A percentile compares a stretch with the other conserved stretches of the same genome.
These are phyloP conservation scores for Entomobrya proxima DNA, from an alignment of 2,888 invertebrate species.

Conservation along the genomic window DNA sequence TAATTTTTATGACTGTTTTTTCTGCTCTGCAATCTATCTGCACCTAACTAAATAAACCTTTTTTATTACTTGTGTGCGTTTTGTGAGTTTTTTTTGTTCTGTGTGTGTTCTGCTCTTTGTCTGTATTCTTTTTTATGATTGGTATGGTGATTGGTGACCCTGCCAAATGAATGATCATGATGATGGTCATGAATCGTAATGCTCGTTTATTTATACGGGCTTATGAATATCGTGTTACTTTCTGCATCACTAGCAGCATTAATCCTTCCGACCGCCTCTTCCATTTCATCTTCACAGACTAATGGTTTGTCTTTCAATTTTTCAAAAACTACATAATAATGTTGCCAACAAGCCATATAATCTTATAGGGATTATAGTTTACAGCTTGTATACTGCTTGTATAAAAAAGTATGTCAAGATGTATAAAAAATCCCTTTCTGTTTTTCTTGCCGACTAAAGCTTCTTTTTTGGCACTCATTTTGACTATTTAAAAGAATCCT, in stretches of 20 bases:
- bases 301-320: not conserved
- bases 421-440: not conserved
- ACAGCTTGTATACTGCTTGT: not conserved
- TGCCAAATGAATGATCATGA: no score
- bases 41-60: not conserved
- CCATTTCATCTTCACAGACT: not conserved
- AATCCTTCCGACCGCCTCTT: no score
- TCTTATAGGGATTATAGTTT: not conserved
- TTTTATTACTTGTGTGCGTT: not conserved
- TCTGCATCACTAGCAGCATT: no score
- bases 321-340: not conserved
- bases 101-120: not conserved
- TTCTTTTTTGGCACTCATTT: not conserved
- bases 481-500: no score
- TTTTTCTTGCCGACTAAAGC: not conserved
- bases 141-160: not conserved
- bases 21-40: no score
- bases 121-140: not conserved
- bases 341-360: constrained; percentile 6
- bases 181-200: no score
- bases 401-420: constrained; percentile 6
- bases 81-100: not conserved
- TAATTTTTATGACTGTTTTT: constrained; percentile 2
- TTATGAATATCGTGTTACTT: no score
- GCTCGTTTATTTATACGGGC: no score